Evolutionary conservation across 2,113 vertebrate genomes (phyloP), one percentile per base, ranked within the genome.

Genomic region (Leptobrachium leishanense): DNA sequence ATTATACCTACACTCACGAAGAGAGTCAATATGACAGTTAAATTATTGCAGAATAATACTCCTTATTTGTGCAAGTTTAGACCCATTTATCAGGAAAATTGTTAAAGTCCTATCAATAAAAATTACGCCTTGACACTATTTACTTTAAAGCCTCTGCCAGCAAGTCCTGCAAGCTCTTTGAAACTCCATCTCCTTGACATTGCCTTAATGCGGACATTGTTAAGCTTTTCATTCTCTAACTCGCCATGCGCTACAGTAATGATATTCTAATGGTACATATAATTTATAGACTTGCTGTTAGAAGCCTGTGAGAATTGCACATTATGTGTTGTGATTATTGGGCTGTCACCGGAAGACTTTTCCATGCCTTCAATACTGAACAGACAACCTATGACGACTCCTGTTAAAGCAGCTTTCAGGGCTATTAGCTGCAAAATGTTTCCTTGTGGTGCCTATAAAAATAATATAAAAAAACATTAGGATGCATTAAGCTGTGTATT

Each of bases 301-400:
- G 41, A 64, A 43, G 59, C 42, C 44, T 54, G 59, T 79, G 77
- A 63, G 70, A 73, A 66, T 79, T 20, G 44, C 42, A 46, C 42
- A 62, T 74, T 74, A 81, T 68, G 53, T 65, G 63, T 55, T 73
- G 59, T 81, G 72, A 81, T 81, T 81, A 65, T 68, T 74, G 53
- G 53, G 71, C 64, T 81, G 71, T 74, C 71, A 74, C 40, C 9
- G n/a, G 42, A 68, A 57, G 71, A 46, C 41, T 68, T 44, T 74
- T 54, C 43, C 70, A 39, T 80, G 70, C 71, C 70, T 80, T 55
- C 57, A 80, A 79, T 74, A 15, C 12, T n/a, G 46, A 79, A 46
- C 70, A 57, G 54, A 39, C 53, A 74, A 43, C 53, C 46, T 68
- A 20, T 31, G 11, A 68, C 72, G 68, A 40, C 68, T 81, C 65